A percentile compares a stretch with the other conserved stretches of the same genome.
Conservation (phyloP, 2,797 vertebrate species). For the Pitangus sulphuratus region DNA sequence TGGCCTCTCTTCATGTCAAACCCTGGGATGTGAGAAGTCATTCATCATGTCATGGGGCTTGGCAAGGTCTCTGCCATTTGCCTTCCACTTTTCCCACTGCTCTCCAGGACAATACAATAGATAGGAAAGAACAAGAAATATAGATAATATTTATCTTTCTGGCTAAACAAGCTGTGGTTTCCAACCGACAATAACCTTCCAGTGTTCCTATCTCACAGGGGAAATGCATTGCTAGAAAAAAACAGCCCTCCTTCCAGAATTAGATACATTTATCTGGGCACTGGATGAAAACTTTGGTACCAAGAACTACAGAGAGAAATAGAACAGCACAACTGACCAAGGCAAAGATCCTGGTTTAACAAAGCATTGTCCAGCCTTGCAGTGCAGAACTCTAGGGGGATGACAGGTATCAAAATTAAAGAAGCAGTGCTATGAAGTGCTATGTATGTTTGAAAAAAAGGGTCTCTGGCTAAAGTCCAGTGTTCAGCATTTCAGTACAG, state of each 20-base stretch:
- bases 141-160: constrained; percentile 63
- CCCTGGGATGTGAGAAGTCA: constrained; percentile 51
- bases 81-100: constrained; percentile 42
- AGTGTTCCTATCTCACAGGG: not conserved
- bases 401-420: not conserved
- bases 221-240: constrained; percentile 6
- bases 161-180: constrained; percentile 4
- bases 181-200: not conserved
- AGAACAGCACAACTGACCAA: not conserved
- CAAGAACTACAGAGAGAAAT: not conserved
- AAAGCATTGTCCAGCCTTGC: not conserved
- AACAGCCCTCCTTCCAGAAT: constrained; percentile 43
- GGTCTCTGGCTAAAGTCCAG: not conserved
- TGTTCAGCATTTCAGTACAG: not conserved
- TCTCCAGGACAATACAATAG: constrained; percentile 43
- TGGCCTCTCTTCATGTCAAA: constrained; percentile 26
- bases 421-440: not conserved
- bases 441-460: not conserved
- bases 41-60: not conserved
- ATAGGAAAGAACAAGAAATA: constrained; percentile 63
- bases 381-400: not conserved
- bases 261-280: constrained; percentile 5
- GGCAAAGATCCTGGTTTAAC: not conserved
- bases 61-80: constrained; percentile 6
- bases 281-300: not conserved